Evolutionary conservation across 2,888 invertebrate genomes (phyloP).

Genomic region (Ctenicera cuprea): DNA sequence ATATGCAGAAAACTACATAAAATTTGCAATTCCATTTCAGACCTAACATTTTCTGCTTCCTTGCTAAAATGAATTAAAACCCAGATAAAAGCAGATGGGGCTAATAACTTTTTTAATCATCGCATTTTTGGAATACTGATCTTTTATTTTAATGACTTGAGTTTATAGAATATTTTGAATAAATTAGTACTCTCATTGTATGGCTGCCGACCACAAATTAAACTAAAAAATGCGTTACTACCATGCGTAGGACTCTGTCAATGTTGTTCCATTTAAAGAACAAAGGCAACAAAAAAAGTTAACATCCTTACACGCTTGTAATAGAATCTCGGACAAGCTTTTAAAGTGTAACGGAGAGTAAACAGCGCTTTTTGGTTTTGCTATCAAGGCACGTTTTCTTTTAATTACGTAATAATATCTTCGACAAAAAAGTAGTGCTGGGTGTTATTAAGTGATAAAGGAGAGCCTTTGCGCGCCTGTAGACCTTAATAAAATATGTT

Average conservation of each 20-base stretch:
- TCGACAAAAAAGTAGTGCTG: conserved; percentile 14
- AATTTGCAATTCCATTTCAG: conserved; percentile 23
- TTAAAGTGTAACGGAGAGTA: background rate
- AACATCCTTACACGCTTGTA: background rate
- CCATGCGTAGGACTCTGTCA: too few relatives aligned
- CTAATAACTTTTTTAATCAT: conserved; percentile 29
- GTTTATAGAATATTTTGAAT: conserved; percentile 9
- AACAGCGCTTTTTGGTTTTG: conserved; percentile 1
- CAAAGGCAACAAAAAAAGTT: too few relatives aligned
- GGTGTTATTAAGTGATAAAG: conserved; percentile 39
- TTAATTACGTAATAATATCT: conserved; percentile 28
- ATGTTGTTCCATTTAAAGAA: too few relatives aligned
- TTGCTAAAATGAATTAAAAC: background rate
- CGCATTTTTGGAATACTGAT: conserved; percentile 15
- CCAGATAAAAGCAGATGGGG: conserved; percentile 9
- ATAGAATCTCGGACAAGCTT: background rate
- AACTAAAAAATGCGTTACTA: too few relatives aligned
- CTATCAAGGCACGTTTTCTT: conserved; percentile 1
- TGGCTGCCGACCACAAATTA: too few relatives aligned
- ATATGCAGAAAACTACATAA: conserved; percentile 20
- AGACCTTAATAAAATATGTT: conserved; percentile 37
- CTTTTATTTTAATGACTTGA: background rate
- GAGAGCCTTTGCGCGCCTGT: conserved; percentile 10
- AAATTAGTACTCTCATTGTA: background rate
- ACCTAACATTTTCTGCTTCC: conserved; percentile 7